phyloP scores from a whole-genome alignment of 2,888 invertebrate species.

The Chouioia cunea region DNA sequence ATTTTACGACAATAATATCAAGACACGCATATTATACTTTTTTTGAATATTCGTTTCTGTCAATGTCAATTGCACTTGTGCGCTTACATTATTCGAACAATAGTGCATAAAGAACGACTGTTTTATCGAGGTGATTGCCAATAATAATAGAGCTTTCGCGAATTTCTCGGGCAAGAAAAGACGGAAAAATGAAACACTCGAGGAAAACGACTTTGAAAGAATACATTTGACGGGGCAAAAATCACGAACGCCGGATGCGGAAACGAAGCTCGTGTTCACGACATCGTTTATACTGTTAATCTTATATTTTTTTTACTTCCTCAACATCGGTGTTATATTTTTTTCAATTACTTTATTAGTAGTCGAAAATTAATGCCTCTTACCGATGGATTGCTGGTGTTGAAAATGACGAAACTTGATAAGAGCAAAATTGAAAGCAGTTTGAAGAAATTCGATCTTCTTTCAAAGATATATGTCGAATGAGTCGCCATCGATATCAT shows the following conservation, averaged over 20 bases:
- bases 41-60: background rate
- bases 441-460: too few relatives aligned
- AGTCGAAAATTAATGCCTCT: too few relatives aligned
- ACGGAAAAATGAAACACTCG: slow-evolving; percentile 46
- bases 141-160: slow-evolving; percentile 45
- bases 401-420: too few relatives aligned
- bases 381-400: too few relatives aligned
- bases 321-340: slow-evolving; percentile 23
- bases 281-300: slow-evolving; percentile 46
- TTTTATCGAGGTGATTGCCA: slow-evolving; percentile 22
- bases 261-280: slow-evolving; percentile 58
- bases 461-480: too few relatives aligned
- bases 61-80: background rate
- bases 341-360: background rate
- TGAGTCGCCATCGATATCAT: too few relatives aligned
- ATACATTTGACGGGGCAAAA: slow-evolving; percentile 62
- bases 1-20: too few relatives aligned
- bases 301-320: slow-evolving; percentile 16
- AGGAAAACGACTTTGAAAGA: slow-evolving; percentile 51
- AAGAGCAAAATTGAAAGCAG: too few relatives aligned
- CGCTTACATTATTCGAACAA: slow-evolving; percentile 39
- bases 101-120: slow-evolving; percentile 31
- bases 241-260: slow-evolving; percentile 61
- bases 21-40: too few relatives aligned
- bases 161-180: slow-evolving; percentile 42